A percentile compares a stretch with the other conserved stretches of the same genome.
phyloP scores from a whole-genome alignment of 2,888 invertebrate genomes.

The Galeopsomyia nigrocyanea region DNA sequence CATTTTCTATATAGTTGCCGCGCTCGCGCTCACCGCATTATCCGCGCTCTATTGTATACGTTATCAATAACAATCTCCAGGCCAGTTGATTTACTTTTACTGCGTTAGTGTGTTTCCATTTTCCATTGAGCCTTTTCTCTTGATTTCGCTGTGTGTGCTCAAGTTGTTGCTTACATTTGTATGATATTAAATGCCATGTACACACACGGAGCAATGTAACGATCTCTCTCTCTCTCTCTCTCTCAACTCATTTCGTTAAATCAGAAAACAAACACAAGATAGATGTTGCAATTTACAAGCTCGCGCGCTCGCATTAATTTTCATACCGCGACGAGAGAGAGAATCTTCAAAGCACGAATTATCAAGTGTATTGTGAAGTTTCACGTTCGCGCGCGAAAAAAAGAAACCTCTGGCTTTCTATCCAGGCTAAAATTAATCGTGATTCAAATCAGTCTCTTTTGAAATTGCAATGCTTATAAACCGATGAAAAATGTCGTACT shows the following conservation, averaged over 20 bases:
- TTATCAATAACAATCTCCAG: constrained; percentile 36
- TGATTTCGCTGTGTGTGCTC: too few relatives aligned
- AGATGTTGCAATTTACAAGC: too few relatives aligned
- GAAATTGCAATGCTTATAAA: constrained; percentile 2
- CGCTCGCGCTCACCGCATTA: not conserved
- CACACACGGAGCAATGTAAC: too few relatives aligned
- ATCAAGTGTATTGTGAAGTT: too few relatives aligned
- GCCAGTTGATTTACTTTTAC: constrained; percentile 41
- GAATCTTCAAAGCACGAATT: too few relatives aligned
- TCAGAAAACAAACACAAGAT: too few relatives aligned
- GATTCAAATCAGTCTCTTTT: constrained; percentile 20
- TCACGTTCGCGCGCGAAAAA: too few relatives aligned
- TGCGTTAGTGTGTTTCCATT: constrained; percentile 13
- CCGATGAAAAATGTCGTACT: not conserved
- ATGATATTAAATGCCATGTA: too few relatives aligned
- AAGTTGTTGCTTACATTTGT: too few relatives aligned
- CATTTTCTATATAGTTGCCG: constrained; percentile 24
- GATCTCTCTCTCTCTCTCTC: not conserved
- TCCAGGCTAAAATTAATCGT: not conserved
- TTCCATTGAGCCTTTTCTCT: not conserved
- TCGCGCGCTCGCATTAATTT: too few relatives aligned
- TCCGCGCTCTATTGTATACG: constrained; percentile 24
- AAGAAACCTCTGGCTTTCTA: too few relatives aligned
- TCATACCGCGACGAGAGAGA: too few relatives aligned
- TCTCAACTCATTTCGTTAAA: not conserved